Base-by-base conservation (phyloP, 2,113 vertebrate genomes). In the Natator depressus region DNA sequence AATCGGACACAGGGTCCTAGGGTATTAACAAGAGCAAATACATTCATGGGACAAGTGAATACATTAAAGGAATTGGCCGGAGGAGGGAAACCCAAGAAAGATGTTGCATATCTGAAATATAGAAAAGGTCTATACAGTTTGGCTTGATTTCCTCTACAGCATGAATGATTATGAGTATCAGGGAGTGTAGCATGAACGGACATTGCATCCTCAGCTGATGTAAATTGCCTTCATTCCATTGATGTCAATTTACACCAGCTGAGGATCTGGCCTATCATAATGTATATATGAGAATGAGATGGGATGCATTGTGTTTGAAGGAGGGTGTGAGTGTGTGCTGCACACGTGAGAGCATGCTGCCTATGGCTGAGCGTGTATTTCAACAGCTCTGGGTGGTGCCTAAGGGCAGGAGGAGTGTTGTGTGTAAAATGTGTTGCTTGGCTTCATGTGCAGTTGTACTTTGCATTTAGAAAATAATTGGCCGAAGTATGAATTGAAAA, bases 301-400 rank as follows among this genome's bases (percentile, higher is more conserved):
- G 72, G 10, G 1, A 6, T 65, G 29, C 17, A 20, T 35, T 91
- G 8, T 31, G 1, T 83, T 80, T 92, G 46, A 13, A 50, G 55
- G 17, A 0, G 1, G 13, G 65, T 17, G 17, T 57, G 38, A 55
- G 82, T 80, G 75, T 51, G 54, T 1, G 3, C 29, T 86, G 3
- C 0, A 0, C 9, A 46, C 2, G 8, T 35, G 46, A 47, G 42
- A 27, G 25, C 75, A 47, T 78, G 13, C 75, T 14, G 1, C 3
- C 84, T 85, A 55, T 22, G 12, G 8, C 3, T 10, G 12, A 2
- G 72, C 57, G 0, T 4, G 1, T 51, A 12, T 79, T 10, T 59
- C 59, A 38, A 89, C 82, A 2, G 10, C 1, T 27, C 42, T 6
- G 31, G 14, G 54, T 27, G 24, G 12, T 62, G 5, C 87, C 12